A percentile compares a stretch with the other conserved stretches of the same genome.
Evolutionary conservation across 2,888 invertebrate genomes (phyloP).

Genomic region (Coelinius sp.): DNA sequence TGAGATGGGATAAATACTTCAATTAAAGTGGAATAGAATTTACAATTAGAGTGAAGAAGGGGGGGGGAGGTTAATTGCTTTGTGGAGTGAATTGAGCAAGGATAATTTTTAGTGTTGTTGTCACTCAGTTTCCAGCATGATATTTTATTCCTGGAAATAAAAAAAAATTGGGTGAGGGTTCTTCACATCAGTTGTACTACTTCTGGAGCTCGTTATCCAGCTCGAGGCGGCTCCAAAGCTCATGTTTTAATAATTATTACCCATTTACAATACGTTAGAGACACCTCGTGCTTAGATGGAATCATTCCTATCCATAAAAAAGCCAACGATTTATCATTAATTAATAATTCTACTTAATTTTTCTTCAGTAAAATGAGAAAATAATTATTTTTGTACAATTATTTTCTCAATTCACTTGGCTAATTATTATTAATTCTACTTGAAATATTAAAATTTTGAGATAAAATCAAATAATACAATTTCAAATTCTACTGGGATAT

Average conservation of each 20-base stretch:
- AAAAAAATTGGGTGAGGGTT: background rate
- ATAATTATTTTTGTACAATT: background rate
- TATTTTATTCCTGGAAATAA: background rate
- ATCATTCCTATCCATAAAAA: background rate
- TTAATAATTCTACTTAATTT: background rate
- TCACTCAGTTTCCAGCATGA: background rate
- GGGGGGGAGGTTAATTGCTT: background rate
- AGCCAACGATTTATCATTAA: background rate
- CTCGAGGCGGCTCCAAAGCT: conserved; percentile 28
- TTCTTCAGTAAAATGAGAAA: background rate
- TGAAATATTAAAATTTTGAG: background rate
- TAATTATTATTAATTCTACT: conserved; percentile 3
- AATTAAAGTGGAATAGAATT: background rate
- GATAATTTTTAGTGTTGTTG: background rate
- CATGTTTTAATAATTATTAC: background rate
- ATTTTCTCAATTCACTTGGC: background rate
- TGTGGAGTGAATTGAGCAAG: conserved; percentile 10
- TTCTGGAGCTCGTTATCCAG: conserved; percentile 1
- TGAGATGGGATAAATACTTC: background rate
- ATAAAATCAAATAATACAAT: background rate
- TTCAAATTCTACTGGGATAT: background rate
- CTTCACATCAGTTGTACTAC: background rate
- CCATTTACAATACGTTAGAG: conserved; percentile 1
- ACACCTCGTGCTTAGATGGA: background rate
- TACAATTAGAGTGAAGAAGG: background rate